Evolutionary conservation across 2,888 invertebrate species (phyloP), one percentile per base, ranked within the genome.

Genomic region (Eristalis tenax): DNA sequence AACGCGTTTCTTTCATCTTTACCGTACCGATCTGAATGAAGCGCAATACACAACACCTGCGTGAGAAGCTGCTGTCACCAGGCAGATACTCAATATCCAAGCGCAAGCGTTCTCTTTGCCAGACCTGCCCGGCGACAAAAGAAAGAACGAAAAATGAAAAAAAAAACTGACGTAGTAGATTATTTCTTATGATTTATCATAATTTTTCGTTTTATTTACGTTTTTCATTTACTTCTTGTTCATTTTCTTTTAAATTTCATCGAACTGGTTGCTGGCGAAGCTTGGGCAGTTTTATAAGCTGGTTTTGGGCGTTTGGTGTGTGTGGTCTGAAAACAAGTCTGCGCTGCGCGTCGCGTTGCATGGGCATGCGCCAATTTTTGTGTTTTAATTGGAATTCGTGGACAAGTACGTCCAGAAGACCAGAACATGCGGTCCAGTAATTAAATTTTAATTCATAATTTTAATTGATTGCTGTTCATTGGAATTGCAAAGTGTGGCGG

Each of bases 31-130:
- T 35, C 28, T 79, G 66, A 73, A 66, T 73, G 71, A 73, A 79
- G 73, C 40, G 79, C 66, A 79, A 64, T 66, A 73, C 65, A 66
- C 65, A 66, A 61, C 79, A 73, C 71, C 65, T 73, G 71, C 66
- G 57, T 59, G 64, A 64, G 28, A 22, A 71, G 23, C 28, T 70
- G 35, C 69, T 63, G 18, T 18, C 50, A 50, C 50, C 50, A 18
- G 18, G 18, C n/a, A n/a, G 43, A 40, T 50, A 18, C 15, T 15
- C 43, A 15, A 43, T n/a, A 50, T 50, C 18, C 18, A 18, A 50
- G 50, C n/a, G 50, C 18, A 18, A 18, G 50, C n/a, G 8, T 8
- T 18, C 50, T 8, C 50, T 18, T 50, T 50, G 50, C 18, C 40
- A 40, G 57, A 38, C 18, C 43, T 4, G 63, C 57, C 8, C 23